Percentiles rank a stretch among this genome's conserved stretches.
phyloP scores from a whole-genome alignment of 2,888 invertebrate genomes.

The Perizoma flavofasciatum region DNA sequence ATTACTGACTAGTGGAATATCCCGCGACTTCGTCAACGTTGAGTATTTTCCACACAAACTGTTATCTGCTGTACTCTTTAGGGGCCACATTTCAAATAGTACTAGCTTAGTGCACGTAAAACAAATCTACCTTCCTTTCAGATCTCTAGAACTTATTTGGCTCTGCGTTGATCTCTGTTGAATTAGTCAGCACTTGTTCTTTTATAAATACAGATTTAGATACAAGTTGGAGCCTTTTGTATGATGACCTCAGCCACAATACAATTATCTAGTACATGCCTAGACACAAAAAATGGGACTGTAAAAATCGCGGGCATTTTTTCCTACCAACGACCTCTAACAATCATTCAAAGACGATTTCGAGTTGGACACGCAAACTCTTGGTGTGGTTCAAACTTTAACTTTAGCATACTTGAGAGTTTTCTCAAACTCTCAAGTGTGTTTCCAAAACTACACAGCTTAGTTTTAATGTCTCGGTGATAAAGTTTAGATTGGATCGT shows the following conservation, averaged over 20 bases:
- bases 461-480: conserved; percentile 12
- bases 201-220: conserved; percentile 5
- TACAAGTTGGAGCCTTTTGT: conserved; percentile 12
- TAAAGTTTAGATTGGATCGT: conserved; percentile 16
- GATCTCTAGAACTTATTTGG: too few species aligned
- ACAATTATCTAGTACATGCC: conserved; percentile 11
- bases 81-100: too few species aligned
- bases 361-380: conserved; percentile 34
- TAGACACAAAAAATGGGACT: conserved; percentile 32
- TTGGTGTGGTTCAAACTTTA: background rate
- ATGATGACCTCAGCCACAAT: conserved; percentile 29
- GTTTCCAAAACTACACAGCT: conserved; percentile 9
- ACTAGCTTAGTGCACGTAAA: too few species aligned
- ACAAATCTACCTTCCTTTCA: too few species aligned
- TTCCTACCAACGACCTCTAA: conserved; percentile 34
- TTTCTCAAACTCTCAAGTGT: background rate
- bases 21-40: too few species aligned
- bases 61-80: too few species aligned
- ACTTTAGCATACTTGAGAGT: too few species aligned
- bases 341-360: conserved; percentile 34
- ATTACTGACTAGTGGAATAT: too few species aligned
- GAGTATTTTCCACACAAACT: too few species aligned
- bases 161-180: too few species aligned
- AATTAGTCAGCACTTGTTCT: too few species aligned
- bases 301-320: conserved; percentile 45